Conservation (phyloP, 2,797 vertebrate species). For the Oreochromis grahami region DNA sequence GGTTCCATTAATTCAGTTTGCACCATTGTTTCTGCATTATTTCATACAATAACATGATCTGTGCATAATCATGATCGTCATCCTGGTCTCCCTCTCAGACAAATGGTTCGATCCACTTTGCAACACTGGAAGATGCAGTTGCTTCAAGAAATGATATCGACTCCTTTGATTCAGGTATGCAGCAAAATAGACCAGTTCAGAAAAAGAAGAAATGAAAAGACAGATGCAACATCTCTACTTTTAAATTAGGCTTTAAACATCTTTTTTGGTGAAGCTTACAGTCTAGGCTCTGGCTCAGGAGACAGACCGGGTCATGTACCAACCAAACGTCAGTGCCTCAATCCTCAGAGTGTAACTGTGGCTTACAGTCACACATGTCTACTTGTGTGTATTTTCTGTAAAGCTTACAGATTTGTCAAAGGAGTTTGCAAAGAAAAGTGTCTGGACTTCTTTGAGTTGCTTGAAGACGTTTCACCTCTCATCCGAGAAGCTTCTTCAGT, state of each 20-base stretch:
- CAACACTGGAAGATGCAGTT: rapidly evolving
- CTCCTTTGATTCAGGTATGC: background rate
- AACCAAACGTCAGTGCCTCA: rapidly evolving
- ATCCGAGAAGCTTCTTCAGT: too few species aligned
- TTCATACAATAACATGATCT: background rate
- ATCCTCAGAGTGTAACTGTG: background rate
- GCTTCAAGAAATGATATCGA: rapidly evolving
- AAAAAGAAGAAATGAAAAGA: rapidly evolving
- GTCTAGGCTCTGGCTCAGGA: rapidly evolving
- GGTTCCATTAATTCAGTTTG: background rate
- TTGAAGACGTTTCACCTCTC: too few species aligned
- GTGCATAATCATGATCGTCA: rapidly evolving
- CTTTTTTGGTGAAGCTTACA: rapidly evolving
- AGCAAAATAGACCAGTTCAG: rapidly evolving
- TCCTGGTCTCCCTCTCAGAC: background rate
- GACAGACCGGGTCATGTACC: background rate
- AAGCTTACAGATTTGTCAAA: background rate
- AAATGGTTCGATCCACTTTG: background rate
- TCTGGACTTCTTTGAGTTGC: too few species aligned
- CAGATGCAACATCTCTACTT: background rate
- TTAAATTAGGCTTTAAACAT: background rate
- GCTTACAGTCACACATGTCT: background rate
- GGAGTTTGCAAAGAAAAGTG: too few species aligned
- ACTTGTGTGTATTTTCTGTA: background rate
- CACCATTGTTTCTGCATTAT: background rate